Evolutionary conservation across 2,888 invertebrate genomes (phyloP).

Genomic region (Boloria selene): DNA sequence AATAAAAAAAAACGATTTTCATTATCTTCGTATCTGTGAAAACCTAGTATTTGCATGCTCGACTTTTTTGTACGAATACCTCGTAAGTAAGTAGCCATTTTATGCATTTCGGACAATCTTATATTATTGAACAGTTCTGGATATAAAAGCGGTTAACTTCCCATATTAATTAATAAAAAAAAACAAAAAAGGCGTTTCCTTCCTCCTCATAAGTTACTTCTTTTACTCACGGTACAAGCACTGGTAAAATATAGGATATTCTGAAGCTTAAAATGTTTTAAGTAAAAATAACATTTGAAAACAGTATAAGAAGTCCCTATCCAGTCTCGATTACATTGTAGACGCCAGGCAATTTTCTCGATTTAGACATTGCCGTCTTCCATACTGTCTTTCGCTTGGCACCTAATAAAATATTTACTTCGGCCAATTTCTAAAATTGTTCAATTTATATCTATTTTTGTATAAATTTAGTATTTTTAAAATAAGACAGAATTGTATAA

Average conservation of each 20-base stretch:
- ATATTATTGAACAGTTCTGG: no score
- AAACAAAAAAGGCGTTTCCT: no score
- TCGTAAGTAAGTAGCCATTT: no score
- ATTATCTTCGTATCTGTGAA: no score
- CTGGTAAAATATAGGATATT: background rate
- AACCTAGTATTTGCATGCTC: no score
- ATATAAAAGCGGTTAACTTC: no score
- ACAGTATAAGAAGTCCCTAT: slow-evolving; percentile 2
- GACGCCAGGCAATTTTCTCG: slow-evolving; percentile 50
- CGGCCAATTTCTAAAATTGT: slow-evolving; percentile 13
- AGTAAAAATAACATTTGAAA: slow-evolving; percentile 10
- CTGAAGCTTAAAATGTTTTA: background rate
- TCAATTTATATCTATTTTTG: background rate
- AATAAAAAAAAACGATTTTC: no score
- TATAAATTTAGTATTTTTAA: background rate
- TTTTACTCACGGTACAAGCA: background rate
- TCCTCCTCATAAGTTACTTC: no score
- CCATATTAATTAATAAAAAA: no score
- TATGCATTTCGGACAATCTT: no score
- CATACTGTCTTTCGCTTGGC: slow-evolving; percentile 28
- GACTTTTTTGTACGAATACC: no score
- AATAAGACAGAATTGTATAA: no score
- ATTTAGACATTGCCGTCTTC: slow-evolving; percentile 54
- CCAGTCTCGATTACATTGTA: slow-evolving; percentile 34
- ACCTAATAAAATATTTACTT: slow-evolving; percentile 35